Conservation (phyloP, 2,797 vertebrate genomes). For the Zenarchopterus dispar region DNA sequence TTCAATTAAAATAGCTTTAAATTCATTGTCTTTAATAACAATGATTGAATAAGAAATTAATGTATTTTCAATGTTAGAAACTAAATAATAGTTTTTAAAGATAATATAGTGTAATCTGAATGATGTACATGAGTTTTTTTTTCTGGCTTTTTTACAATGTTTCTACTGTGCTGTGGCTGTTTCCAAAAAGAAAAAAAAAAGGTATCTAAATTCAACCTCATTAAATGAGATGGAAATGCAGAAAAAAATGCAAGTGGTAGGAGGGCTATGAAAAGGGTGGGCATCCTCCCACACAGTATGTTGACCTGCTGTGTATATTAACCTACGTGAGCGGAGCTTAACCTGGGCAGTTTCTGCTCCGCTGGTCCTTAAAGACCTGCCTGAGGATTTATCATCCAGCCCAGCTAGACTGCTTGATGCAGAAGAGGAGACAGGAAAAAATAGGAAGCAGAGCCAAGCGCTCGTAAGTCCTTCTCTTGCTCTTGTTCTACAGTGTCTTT, state of each 20-base stretch:
- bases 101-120: neutral
- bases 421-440: slow-evolving; percentile 42
- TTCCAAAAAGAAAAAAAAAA: neutral
- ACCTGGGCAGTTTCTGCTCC: slow-evolving; percentile 48
- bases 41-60: neutral
- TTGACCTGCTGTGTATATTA: slow-evolving; percentile 39
- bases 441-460: slow-evolving; percentile 48
- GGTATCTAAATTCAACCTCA: slow-evolving; percentile 9
- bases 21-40: neutral
- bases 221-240: slow-evolving; percentile 6
- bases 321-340: slow-evolving; percentile 29
- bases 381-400: slow-evolving; percentile 62
- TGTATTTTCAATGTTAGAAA: neutral
- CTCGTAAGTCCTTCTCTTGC: slow-evolving; percentile 70
- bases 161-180: neutral
- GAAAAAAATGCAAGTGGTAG: neutral
- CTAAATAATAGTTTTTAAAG: neutral
- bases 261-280: neutral
- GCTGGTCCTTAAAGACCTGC: slow-evolving; percentile 51
- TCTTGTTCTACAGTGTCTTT: slow-evolving; percentile 64
- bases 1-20: too few relatives aligned
- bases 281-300: slow-evolving; percentile 7
- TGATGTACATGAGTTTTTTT: slow-evolving; percentile 1
- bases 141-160: slow-evolving; percentile 3
- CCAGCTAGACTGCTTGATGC: slow-evolving; percentile 53